Base-by-base conservation (phyloP, 2,797 vertebrate species). In the Leptatherina wallacei region DNA sequence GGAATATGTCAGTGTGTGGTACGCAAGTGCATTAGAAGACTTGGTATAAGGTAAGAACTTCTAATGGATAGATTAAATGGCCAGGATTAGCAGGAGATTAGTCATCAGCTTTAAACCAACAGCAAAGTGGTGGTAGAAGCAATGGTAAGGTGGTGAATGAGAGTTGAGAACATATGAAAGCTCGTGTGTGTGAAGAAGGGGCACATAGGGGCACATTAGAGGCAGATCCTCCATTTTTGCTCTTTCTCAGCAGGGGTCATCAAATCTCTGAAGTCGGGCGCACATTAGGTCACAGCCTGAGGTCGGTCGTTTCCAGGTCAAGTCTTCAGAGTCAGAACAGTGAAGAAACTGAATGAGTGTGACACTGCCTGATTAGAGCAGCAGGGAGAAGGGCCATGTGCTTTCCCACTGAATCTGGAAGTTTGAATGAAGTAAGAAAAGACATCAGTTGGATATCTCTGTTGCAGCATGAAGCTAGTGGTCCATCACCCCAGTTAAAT, bases 11-110 rank as follows among this genome's bases (percentile, higher is more conserved):
- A 22, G 29, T 65, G 24, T 14, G 40, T 35, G 27, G 62, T 58
- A 64, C 73, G 79, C 82, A 74, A 75, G 73, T 13, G 57, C 40
- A 13, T 74, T 58, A 66, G 73, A 71, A 68, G 63, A 70, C 75
- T 73, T 49, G 76, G 79, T 64, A 77, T 49, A 61, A 54, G 42
- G 51, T 71, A 76, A 83, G 62, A 76, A 42, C 70, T 44, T 71
- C 76, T 83, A 85, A 84, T 77, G 67, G 77, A 64, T 67, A 89
- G 92, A 91, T 93, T 91, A 92, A 78, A 86, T 67, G 61, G 57
- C 59, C 61, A 7, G 90, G 91, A 89, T 93, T 89, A 92, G 66
- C 47, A 71, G 57, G 63, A 81, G 91, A 92, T 93, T 92, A 93
- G 80, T 84, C 77, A 85, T 77, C 66, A 79, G 66, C 30, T 69